Evolutionary conservation across 2,797 vertebrate species (phyloP).

Genomic region (Melanotaenia parkinsoni): DNA sequence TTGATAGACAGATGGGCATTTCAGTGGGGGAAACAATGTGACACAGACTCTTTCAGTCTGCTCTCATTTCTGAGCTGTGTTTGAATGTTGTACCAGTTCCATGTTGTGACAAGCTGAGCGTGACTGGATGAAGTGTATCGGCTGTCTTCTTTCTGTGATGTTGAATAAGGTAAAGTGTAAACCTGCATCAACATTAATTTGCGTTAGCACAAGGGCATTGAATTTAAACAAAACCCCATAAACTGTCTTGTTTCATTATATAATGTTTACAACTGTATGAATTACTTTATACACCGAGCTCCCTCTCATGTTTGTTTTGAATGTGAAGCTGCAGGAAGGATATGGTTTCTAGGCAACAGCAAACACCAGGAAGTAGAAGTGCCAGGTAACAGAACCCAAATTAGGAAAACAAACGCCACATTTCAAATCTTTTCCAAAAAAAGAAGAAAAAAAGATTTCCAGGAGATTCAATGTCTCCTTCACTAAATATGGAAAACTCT

Average conservation of each 20-base stretch:
- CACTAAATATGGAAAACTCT: not conserved
- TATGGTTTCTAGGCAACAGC: not conserved
- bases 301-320: not conserved
- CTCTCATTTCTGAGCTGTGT: no score
- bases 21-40: no score
- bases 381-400: not conserved
- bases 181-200: not conserved
- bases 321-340: not conserved
- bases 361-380: no score
- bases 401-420: not conserved
- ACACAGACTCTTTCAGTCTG: no score
- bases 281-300: not conserved
- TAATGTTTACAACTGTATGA: not conserved
- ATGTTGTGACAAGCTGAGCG: no score
- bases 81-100: no score
- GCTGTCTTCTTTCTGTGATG: not conserved
- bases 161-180: not conserved
- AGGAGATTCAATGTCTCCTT: not conserved
- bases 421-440: not conserved
- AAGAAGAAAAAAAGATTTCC: no score
- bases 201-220: not conserved
- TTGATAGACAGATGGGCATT: no score
- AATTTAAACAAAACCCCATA: not conserved
- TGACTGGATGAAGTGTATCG: no score
- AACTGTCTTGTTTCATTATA: not conserved